Evolutionary conservation across 64 coral and sea anemone genomes (phyloP), one percentile per base, ranked within the genome.

Genomic region (Pocillopora damicornis): DNA sequence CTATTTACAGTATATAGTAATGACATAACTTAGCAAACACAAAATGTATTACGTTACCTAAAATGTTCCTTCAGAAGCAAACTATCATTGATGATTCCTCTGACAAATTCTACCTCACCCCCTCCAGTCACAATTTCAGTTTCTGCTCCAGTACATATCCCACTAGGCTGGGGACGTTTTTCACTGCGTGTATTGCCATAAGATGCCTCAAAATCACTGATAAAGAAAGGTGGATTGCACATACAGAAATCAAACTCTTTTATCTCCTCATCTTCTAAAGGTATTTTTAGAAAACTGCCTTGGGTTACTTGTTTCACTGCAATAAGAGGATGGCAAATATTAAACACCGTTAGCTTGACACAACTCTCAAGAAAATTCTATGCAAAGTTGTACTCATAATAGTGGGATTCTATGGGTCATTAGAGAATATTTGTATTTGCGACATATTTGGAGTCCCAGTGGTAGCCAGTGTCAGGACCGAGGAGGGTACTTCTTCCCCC

Each of bases 181-280:
- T 88, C 85, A 78, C 77, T 99, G 30, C 93, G 88, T 7, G 97
- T 77, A 9, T 73, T 61, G 15, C 90, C 88, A 76, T 87, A 69
- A 61, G 85, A 75, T 15, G 90, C 90, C 61, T 99, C 97, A 60
- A 75, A 88, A 42, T 99, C 90, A 85, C 82, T 89, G 15, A 80
- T 23, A 62, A 99, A 99, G 66, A 99, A 99, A 34, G 97, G 97
- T 25, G 97, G 97, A 57, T 99, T 99, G 79, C 97, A 99, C 97
- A 99, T 99, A 63, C 90, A 95, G 83, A 99, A 99, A 37, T 94
- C 89, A 73, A 82, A 90, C 14, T 86, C 18, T 57, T 88, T 87
- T 1, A 37, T 62, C 9, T 76, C 78, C 17, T 87, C 97, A 4
- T 92, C 84, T 42, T 95, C 66, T 56, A 95, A 57, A 9, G 93